Base-by-base conservation (phyloP, 2,113 vertebrate species). In the Polypterus senegalus region DNA sequence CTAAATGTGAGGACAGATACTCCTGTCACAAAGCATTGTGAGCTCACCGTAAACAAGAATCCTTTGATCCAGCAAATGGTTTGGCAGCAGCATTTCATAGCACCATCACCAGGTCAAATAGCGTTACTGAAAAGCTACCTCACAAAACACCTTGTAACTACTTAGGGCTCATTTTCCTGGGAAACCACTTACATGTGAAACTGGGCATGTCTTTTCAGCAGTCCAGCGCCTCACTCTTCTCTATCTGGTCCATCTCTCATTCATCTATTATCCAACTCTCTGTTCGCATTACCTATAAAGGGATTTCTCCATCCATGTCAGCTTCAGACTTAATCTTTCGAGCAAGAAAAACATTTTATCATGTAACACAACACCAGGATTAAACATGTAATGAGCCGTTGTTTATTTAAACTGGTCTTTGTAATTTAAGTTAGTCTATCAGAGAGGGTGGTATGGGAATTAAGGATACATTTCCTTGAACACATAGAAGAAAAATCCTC, bases 61-160 rank as follows among this genome's bases (percentile, higher is more conserved):
- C 47, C 79, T 82, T 80, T 86, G 79, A 81, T 80, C 77, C 46
- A 4, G 68, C 73, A 71, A 72, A 77, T 73, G 69, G 74, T 66
- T 62, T 9, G 49, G 43, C 74, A 62, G 66, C 68, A 57, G 62
- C 73, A 65, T 5, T 69, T 65, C 65, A 70, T 54, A 46, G 43
- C 61, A 59, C 45, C 59, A 63, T 58, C 61, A 66, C 65, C 59
- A 46, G 62, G 61, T 70, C 67, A 79, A 71, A 66, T 54, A 73
- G 53, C 60, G 62, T 73, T 47, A 61, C 49, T 71, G 48, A 48
- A 47, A 58, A 65, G 11, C 49, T 49, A 53, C 53, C 52, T 45
- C 65, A 53, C 61, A 65, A 70, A 72, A 70, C 56, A 71, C n/a
- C 9, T 9, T 54, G 5, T n/a, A 70, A 48, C 55, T 51, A 43